Conservation (phyloP, 2,888 invertebrate genomes). For the Tinea semifulvella region DNA sequence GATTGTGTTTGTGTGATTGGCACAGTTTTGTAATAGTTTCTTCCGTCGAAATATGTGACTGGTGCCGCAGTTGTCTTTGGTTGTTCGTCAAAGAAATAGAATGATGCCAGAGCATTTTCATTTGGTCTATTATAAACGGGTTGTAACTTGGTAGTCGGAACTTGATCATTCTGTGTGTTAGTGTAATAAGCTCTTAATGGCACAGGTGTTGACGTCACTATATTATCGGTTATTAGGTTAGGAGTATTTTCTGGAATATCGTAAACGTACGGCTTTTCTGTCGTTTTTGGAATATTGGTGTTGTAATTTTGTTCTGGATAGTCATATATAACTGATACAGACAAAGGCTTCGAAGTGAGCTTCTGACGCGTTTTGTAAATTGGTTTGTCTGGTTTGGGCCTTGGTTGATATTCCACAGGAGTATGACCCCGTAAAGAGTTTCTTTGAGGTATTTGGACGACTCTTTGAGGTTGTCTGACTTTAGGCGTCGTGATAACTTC, state of each 20-base stretch:
- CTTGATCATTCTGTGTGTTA: slow-evolving; percentile 60
- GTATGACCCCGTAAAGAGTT: slow-evolving; percentile 50
- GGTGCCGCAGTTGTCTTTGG: slow-evolving; percentile 66
- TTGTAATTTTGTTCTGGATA: slow-evolving; percentile 54
- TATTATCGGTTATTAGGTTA: slow-evolving; percentile 38
- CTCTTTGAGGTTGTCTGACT: slow-evolving; percentile 44
- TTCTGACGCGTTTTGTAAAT: slow-evolving; percentile 56
- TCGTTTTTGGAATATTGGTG: slow-evolving; percentile 46
- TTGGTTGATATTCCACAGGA: slow-evolving; percentile 42
- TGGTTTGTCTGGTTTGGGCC: slow-evolving; percentile 54
- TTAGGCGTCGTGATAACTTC: slow-evolving; percentile 50
- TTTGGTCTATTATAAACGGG: slow-evolving; percentile 54
- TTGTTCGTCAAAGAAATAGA: slow-evolving; percentile 75
- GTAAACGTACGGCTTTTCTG: slow-evolving; percentile 62
- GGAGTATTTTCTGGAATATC: slow-evolving; percentile 52
- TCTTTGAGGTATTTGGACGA: slow-evolving; percentile 41
- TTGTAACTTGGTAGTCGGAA: slow-evolving; percentile 62
- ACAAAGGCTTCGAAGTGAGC: slow-evolving; percentile 54
- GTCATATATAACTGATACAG: slow-evolving; percentile 59
- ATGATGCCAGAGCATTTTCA: slow-evolving; percentile 65
- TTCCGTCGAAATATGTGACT: slow-evolving; percentile 53
- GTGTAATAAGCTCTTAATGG: slow-evolving; percentile 71
- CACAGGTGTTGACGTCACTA: slow-evolving; percentile 67
- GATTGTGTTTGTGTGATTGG: slow-evolving; percentile 32
- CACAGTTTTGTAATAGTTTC: slow-evolving; percentile 54